Base-by-base conservation (phyloP, 2,113 vertebrate species). In the Erythrolamprus reginae region DNA sequence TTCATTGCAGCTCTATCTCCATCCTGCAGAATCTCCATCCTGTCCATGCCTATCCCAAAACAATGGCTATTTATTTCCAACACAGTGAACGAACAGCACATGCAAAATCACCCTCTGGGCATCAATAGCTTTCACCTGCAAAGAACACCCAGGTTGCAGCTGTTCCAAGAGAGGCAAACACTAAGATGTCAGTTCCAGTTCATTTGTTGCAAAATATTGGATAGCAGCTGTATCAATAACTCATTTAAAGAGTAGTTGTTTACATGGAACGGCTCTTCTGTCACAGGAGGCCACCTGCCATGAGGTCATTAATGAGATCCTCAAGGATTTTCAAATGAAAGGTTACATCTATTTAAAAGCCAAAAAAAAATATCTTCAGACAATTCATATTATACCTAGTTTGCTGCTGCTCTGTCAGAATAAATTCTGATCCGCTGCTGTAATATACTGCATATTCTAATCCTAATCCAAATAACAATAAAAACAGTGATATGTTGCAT, bases 261-360 rank as follows among this genome's bases (percentile, higher is more conserved):
- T 93, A 93, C 52, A 87, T 58, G 92, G 86, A 92, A 91, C 0
- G 23, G n/a, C 52, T 96, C 24, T 91, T 47, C 85, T 58, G 86
- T 58, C 28, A 33, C 38, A 85, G 17, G 0, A 88, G 77, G 87
- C 88, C 94, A 91, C 90, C 90, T 77, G 91, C 47, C 52, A 84
- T 0, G 0, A 82, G 92, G 48, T 82, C 90, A 47, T 86, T 95
- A 94, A 94, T 92, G 93, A 95, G 89, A 92, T 94, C 92, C 92
- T 93, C 70, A 90, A 96, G 92, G 93, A 93, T 92, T 95, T 96
- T 92, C 84, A 95, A 91, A 94, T 90, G 92, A 93, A 95, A 94
- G 47, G 3, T 92, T 92, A 92, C 50, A 56, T 94, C 88, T 90
- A 93, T 91, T 94, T 91, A 84, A 93, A 84, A 87, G 53, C 91